Evolutionary conservation across 2,113 vertebrate species (phyloP), one percentile per base, ranked within the genome.

Genomic region (Urocolius indicus): DNA sequence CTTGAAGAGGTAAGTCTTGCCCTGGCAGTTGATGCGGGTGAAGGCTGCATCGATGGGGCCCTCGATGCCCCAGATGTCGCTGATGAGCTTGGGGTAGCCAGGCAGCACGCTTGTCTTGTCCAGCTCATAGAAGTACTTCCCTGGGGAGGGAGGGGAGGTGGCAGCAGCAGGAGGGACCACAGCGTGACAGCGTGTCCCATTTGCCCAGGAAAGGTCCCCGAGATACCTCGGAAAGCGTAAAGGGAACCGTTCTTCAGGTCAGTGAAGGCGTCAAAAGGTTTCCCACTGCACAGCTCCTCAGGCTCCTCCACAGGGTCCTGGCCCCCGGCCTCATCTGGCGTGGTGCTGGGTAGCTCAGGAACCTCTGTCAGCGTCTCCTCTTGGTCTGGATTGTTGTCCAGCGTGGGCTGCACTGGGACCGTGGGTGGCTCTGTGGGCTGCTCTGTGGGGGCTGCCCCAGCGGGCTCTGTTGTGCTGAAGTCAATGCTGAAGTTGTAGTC

Each of bases 1-100:
- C 99, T 99, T 99, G 96, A 99, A 99, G 27, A 99, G 97, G 78
- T 99, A 99, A 20, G 98, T 99, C 97, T 99, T 99, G 76, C 99
- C 99, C 95, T 99, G 98, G 94, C 99, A 99, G 98, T 99, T 99
- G 97, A 99, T 96, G 26, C 99, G 98, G 7, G 99, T 99, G 97
- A 99, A 99, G 69, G 99, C 99, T 9, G 99, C 98, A 14, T 99
- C 99, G 0, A 99, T 98, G 11, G 99, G 99, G 13, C 99, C 99
- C 12, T 97, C 97, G 1, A 99, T 98, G 78, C 99, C 99, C 99
- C 99, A 99, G 82, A 99, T 95, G 0, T 99, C 99, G 29, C 93
- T 98, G 81, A 99, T 99, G 81, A 98, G 98, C 87, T 99, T 99
- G 59, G 99, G 99, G 92, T 99, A 99, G 66, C 99, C 99, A 0